phyloP scores from a whole-genome alignment of 2,888 invertebrate species.

The Escarpia spicata region DNA sequence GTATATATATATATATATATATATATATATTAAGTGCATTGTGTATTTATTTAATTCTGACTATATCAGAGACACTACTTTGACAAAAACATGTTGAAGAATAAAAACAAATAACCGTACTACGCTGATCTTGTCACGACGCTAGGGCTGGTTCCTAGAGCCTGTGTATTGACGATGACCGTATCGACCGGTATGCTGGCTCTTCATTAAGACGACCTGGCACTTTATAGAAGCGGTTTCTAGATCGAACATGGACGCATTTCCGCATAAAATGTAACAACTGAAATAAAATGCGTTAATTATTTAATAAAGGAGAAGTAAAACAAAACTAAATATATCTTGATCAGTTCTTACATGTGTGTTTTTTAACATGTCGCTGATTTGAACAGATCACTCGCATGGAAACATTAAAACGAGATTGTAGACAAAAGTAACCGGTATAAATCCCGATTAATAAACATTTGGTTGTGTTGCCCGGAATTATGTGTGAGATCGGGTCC shows the following conservation, averaged over 20 bases:
- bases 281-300: background rate
- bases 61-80: too few relatives aligned
- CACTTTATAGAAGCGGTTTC: background rate
- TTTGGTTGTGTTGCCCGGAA: background rate
- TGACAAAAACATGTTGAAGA: background rate
- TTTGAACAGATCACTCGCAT: too few relatives aligned
- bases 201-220: background rate
- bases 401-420: too few relatives aligned
- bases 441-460: background rate
- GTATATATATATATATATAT: too few relatives aligned
- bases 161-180: too few relatives aligned
- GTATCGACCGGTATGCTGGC: background rate
- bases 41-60: background rate
- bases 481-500: too few relatives aligned
- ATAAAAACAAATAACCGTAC: background rate
- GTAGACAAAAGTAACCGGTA: too few relatives aligned
- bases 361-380: too few relatives aligned
- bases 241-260: background rate
- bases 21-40: background rate
- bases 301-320: background rate
- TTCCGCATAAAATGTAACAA: background rate
- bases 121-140: background rate
- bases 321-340: background rate
- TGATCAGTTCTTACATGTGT: too few relatives aligned
- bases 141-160: too few relatives aligned